Conservation (phyloP, 1,140 invertebrate species). For the Brachionus angularis region DNA sequence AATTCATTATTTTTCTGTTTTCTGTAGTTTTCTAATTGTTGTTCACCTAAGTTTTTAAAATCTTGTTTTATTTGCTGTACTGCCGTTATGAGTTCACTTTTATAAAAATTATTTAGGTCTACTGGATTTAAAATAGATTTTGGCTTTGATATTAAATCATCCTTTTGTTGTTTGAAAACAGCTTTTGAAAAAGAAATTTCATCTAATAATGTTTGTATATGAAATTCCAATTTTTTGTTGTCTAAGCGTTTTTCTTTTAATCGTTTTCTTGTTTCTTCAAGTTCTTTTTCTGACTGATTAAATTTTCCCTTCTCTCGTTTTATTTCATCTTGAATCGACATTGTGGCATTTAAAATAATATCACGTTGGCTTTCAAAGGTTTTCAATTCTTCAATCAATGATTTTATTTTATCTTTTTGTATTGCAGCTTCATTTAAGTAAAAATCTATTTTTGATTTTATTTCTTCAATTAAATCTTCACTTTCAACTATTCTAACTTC, state of each 20-base stretch:
- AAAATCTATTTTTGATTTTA: slow-evolving; percentile 22
- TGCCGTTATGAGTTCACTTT: slow-evolving; percentile 32
- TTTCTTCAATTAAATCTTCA: background rate
- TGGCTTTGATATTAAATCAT: slow-evolving; percentile 12
- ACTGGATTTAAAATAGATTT: slow-evolving; percentile 12
- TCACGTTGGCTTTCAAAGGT: slow-evolving; percentile 14
- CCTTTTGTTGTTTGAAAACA: slow-evolving; percentile 22
- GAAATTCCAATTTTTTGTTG: slow-evolving; percentile 33
- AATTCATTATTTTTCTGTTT: slow-evolving; percentile 30
- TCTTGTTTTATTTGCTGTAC: slow-evolving; percentile 16
- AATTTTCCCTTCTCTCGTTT: background rate
- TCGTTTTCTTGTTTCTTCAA: slow-evolving; percentile 3
- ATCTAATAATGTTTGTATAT: slow-evolving; percentile 35
- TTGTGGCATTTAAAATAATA: background rate
- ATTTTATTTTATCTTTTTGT: slow-evolving; percentile 9
- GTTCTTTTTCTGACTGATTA: slow-evolving; percentile 20
- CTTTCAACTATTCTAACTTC: slow-evolving; percentile 23
- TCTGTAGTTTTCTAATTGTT: slow-evolving; percentile 33
- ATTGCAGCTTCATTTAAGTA: background rate
- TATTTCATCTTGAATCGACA: slow-evolving; percentile 20
- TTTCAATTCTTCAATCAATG: slow-evolving; percentile 5
- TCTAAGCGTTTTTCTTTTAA: slow-evolving; percentile 9
- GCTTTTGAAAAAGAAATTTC: slow-evolving; percentile 36
- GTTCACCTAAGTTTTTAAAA: slow-evolving; percentile 7
- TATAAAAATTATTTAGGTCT: slow-evolving; percentile 40